Evolutionary conservation across 2,888 invertebrate species (phyloP).

Genomic region (Malthinus seriepunctatus): DNA sequence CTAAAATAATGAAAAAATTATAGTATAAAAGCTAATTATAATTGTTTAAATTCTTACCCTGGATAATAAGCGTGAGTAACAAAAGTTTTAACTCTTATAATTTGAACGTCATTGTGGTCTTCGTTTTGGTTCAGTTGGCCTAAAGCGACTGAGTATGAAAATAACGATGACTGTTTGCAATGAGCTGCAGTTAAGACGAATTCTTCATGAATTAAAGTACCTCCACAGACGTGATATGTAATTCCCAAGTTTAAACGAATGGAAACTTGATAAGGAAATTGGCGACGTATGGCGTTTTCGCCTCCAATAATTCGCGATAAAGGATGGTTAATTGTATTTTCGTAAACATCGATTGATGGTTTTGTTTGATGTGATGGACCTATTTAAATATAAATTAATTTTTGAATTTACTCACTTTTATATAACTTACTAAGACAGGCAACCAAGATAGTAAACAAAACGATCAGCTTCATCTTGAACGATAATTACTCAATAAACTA

Average conservation of each 20-base stretch:
- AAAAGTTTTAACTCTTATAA: not conserved
- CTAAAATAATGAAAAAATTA: not conserved
- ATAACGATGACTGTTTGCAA: conserved; percentile 39
- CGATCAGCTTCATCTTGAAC: too few species aligned
- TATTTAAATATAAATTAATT: too few species aligned
- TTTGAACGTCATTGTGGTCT: not conserved
- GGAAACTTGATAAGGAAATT: conserved; percentile 54
- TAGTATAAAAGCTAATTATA: not conserved
- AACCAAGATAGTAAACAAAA: too few species aligned
- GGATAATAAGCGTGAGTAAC: conserved; percentile 3
- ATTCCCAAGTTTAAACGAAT: conserved; percentile 39
- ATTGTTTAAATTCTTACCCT: conserved; percentile 3
- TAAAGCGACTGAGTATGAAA: not conserved
- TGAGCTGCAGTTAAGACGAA: conserved; percentile 57
- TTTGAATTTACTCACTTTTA: too few species aligned
- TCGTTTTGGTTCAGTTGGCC: not conserved
- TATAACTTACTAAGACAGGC: too few species aligned
- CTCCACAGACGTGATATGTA: conserved; percentile 54
- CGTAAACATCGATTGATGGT: conserved; percentile 1
- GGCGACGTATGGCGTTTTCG: conserved; percentile 48
- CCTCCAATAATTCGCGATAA: conserved; percentile 54
- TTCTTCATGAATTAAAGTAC: conserved; percentile 50
- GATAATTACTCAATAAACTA: too few species aligned
- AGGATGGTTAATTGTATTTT: not conserved
- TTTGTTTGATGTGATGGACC: too few species aligned